Evolutionary conservation across 37 sponge, comb jelly and placozoan genomes (phyloP).

Genomic region (Axinella damicornis): DNA sequence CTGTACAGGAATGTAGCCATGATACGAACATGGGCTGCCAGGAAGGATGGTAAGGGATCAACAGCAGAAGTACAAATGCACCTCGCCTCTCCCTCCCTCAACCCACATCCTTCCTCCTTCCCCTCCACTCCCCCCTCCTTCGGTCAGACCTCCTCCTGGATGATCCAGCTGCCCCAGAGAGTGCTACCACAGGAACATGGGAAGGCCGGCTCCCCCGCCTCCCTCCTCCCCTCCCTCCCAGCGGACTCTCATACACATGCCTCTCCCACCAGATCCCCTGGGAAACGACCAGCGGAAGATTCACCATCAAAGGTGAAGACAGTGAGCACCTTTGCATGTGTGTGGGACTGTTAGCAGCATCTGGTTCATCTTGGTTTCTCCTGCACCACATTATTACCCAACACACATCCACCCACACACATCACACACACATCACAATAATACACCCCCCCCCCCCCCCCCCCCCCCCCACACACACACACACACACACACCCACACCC

Average conservation of each 20-base stretch:
- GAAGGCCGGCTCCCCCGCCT: constrained; percentile 49
- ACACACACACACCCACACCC: not conserved
- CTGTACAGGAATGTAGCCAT: constrained; percentile 64
- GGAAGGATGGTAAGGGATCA: constrained; percentile 3
- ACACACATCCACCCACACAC: no score
- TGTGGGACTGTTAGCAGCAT: not conserved
- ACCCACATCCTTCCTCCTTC: constrained; percentile 22
- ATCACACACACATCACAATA: not conserved
- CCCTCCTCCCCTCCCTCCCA: constrained; percentile 49
- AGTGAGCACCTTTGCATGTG: no score
- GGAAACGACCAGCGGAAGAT: constrained; percentile 22
- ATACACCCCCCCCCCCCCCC: not conserved
- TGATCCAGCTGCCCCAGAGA: not conserved
- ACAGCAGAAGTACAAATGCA: no score
- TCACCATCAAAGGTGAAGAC: constrained; percentile 34
- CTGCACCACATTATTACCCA: no score
- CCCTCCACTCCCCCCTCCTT: not conserved
- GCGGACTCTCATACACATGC: not conserved
- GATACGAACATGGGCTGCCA: constrained; percentile 26
- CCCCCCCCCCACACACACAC: not conserved
- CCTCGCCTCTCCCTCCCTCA: not conserved
- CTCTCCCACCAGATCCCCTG: constrained; percentile 43
- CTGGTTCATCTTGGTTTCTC: no score
- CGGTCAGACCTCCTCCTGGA: not conserved
- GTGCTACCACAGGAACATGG: constrained; percentile 56